Conservation (phyloP, 2,113 vertebrate species). For the Tangachromis dhanisi region DNA sequence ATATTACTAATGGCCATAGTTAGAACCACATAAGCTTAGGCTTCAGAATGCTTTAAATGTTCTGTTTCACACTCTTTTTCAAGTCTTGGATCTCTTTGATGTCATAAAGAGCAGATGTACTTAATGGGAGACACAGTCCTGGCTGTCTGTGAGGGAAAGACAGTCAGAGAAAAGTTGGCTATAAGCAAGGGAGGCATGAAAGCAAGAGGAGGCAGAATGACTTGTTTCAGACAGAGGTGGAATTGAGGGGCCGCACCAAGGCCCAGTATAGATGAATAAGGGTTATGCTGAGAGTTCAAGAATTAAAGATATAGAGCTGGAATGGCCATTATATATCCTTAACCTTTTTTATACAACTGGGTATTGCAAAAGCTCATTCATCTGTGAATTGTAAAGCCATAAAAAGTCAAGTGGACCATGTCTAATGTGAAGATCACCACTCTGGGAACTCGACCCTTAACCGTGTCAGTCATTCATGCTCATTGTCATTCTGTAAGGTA, state of each 20-base stretch:
- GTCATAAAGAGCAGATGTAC: not conserved
- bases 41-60: not conserved
- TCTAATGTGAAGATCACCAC: not conserved
- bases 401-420: not conserved
- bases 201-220: not conserved
- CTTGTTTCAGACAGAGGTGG: not conserved
- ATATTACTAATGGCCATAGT: not conserved
- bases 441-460: not conserved
- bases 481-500: constrained; percentile 10
- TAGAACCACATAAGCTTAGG: not conserved
- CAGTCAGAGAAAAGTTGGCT: not conserved
- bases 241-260: not conserved
- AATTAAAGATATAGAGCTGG: not conserved
- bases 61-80: not conserved
- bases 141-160: not conserved
- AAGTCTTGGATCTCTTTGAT: not conserved
- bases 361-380: not conserved
- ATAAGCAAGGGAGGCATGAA: not conserved
- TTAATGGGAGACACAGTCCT: not conserved
- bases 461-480: not conserved
- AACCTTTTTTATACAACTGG: not conserved
- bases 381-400: not conserved
- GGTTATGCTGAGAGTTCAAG: not conserved
- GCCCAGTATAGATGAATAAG: not conserved
- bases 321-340: not conserved